phyloP scores from a whole-genome alignment of 2,113 vertebrate species.

The Loxodonta africana region DNA sequence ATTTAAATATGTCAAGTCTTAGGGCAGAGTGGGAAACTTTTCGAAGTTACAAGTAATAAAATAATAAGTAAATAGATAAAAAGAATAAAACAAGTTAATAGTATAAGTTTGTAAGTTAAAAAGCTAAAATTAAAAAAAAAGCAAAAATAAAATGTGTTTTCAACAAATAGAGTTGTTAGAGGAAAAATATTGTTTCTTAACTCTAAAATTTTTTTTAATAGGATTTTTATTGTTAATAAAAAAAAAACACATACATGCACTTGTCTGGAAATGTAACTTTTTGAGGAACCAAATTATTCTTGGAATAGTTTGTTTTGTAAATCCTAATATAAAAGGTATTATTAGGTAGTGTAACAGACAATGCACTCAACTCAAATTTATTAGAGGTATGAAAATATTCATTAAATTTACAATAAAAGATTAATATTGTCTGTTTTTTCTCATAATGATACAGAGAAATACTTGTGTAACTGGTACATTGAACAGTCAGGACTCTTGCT shows the following conservation, averaged over 20 bases:
- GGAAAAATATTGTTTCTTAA: neutral
- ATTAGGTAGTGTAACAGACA: neutral
- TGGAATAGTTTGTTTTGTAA: conserved; percentile 35
- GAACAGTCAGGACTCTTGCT: neutral
- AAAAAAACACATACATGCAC: neutral
- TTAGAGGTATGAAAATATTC: conserved; percentile 28
- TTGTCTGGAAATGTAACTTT: conserved; percentile 10
- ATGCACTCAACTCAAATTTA: conserved; percentile 23
- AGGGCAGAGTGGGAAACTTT: neutral
- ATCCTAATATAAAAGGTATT: neutral
- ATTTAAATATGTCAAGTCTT: neutral
- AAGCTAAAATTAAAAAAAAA: neutral
- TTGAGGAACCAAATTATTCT: neutral
- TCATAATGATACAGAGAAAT: conserved; percentile 22
- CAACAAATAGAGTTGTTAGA: neutral
- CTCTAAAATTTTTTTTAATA: neutral
- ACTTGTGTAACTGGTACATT: neutral
- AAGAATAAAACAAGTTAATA: neutral
- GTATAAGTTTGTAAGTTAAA: neutral
- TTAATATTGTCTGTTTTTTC: conserved; percentile 1
- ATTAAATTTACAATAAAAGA: conserved; percentile 52
- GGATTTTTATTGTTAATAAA: conserved; percentile 43
- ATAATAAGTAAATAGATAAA: neutral
- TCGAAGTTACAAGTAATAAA: neutral
- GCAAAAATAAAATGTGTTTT: neutral